Evolutionary conservation across 2,888 invertebrate species (phyloP), one percentile per base, ranked within the genome.

Genomic region (Baronia brevicornis): DNA sequence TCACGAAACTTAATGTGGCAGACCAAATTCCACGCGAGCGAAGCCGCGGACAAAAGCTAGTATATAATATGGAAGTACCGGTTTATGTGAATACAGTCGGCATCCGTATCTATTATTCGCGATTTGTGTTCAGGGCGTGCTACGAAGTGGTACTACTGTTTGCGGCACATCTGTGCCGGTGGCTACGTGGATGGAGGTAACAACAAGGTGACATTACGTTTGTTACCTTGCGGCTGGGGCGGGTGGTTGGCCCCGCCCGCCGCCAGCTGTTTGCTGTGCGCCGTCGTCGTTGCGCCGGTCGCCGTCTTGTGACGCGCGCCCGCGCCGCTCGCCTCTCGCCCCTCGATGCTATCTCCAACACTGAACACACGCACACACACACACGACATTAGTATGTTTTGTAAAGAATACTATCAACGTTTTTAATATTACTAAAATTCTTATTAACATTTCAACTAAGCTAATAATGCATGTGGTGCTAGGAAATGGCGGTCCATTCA

Each of bases 261-360:
- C 85, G 90, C 90, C 84, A 90, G 89, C 85, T 91, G 90, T 84
- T 91, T 91, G 86, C 90, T 90, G 86, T 91, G 91, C 69, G 91
- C 90, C 88, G 92, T 90, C 90, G 92, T 91, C 84, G 89, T 88
- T 77, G 71, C 74, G 75, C 78, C 71, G 52, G 71, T 69, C 47
- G 73, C 72, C 68, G 73, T 68, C 55, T 72, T 82, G 59, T 80
- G 79, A 44, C 39, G 43, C 80, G 75, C 70, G 67, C 74, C 72
- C 68, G 71, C 71, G 73, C 70, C 68, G 64, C 60, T 60, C 53
- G 48, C 59, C 57, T 66, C 68, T 64, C 48, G 35, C 66, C 55
- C 59, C 59, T 51, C 64, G 60, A 53, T 69, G 59, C 56, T 77
- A 77, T 86, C 74, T 84, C 77, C 85, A 79, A 85, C 70, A 72